phyloP scores from a whole-genome alignment of 2,113 vertebrate species.

The Zapus hudsonius region DNA sequence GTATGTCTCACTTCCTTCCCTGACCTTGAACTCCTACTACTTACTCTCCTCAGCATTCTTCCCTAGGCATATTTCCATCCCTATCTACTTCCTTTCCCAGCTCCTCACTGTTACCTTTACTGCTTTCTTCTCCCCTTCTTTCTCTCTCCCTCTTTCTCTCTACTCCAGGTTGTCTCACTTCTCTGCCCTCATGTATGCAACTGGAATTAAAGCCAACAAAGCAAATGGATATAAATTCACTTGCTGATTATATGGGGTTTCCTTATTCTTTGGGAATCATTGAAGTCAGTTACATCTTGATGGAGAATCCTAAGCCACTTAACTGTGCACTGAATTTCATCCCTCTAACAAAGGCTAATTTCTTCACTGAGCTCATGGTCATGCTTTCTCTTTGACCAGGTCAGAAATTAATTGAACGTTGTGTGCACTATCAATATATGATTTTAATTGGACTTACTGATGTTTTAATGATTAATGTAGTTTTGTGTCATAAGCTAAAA shows the following conservation, averaged over 20 bases:
- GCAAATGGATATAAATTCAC: background rate
- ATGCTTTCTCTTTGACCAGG: background rate
- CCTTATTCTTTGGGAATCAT: background rate
- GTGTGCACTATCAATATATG: conserved; percentile 25
- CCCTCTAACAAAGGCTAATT: background rate
- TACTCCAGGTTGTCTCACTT: background rate
- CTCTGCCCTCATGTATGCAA: background rate
- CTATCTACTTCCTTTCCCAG: fast-evolving
- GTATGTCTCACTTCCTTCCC: background rate
- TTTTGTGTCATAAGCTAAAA: conserved; percentile 46
- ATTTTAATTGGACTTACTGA: conserved; percentile 44
- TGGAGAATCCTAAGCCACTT: background rate
- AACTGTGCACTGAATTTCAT: conserved; percentile 22
- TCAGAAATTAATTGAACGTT: conserved; percentile 46
- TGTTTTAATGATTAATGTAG: conserved; percentile 36
- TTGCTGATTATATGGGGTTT: background rate
- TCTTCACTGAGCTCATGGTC: background rate
- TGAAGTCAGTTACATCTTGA: background rate
- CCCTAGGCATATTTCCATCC: no score
- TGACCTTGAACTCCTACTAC: background rate
- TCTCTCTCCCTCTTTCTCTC: background rate
- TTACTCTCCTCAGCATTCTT: background rate
- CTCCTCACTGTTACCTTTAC: background rate
- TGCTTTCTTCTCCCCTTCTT: fast-evolving
- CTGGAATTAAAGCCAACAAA: background rate